These are phyloP conservation scores for Philonicus albiceps DNA, from an alignment of 2,888 invertebrate genomes.

Conservation along the genomic window DNA sequence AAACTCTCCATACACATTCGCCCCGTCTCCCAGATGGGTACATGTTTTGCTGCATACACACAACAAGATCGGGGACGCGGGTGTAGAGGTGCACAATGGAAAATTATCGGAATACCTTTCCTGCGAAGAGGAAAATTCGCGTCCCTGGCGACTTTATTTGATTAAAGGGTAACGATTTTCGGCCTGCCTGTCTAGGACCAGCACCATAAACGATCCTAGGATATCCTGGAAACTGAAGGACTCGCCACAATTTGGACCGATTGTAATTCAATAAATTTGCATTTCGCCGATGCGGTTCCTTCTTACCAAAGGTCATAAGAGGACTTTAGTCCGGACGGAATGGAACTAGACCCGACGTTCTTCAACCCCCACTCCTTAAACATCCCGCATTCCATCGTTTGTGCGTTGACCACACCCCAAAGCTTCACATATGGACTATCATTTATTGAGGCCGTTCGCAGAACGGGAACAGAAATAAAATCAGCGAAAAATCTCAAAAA, in stretches of 20 bases:
- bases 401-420: constrained; percentile 18
- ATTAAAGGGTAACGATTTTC: neutral
- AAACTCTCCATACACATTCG: constrained; percentile 34
- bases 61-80: neutral
- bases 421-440: constrained; percentile 9
- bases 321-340: neutral
- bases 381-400: neutral
- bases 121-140: constrained; percentile 37
- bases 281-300: constrained; percentile 7
- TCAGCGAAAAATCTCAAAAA: constrained; percentile 33
- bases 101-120: constrained; percentile 46
- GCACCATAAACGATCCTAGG: neutral
- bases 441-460: constrained; percentile 19
- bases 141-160: constrained; percentile 28
- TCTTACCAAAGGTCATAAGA: constrained; percentile 9
- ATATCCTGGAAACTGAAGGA: neutral
- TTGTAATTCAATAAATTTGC: constrained; percentile 22
- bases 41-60: constrained; percentile 20
- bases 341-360: neutral
- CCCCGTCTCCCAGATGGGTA: neutral
- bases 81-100: constrained; percentile 44
- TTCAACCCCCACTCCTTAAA: neutral
- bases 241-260: neutral
- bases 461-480: constrained; percentile 16
- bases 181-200: neutral